Base-by-base conservation (phyloP, 2,113 vertebrate genomes). In the Hemiprocne comata region DNA sequence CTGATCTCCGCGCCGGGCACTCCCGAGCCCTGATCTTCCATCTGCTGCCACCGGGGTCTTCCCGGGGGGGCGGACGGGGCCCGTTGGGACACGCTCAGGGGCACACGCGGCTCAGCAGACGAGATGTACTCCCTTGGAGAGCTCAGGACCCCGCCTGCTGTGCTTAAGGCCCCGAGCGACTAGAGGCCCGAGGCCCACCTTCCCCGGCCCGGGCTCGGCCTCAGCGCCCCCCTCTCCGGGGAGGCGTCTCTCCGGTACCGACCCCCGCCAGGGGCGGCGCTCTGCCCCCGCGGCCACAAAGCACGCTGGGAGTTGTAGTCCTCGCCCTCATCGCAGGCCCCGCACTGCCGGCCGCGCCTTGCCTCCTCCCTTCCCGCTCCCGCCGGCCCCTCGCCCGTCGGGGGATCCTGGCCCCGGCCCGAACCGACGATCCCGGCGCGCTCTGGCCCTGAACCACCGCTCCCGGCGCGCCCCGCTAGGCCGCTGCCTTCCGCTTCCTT, bases 221-320 rank as follows among this genome's bases (percentile, higher is more conserved):
- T 4, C 31, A 10, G 4, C 74, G 20, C 4, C 13, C 58, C 36
- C 55, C 24, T 13, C 23, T 13, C 1, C 20, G 11, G 16, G 17
- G 17, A 20, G 26, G 60, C 55, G 4, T 10, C 58, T 17, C 28
- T 42, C 3, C 20, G 20, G 26, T 7, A 2, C 42, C 7, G 40
- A 18, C n/a, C 48, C 65, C 54, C 58, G n/a, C 25, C 81, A 8
- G n/a, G 25, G 18, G 73, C 12, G 91, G 75, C 15, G 75, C 57
- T 19, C 29, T 51, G 48, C 48, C 20, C 16, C n/a, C 66, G 78
- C n/a, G n/a, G n/a, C n/a, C n/a, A n/a, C 88, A 38, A 28, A 28
- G 94, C 42, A 33, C 29, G 13, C 53, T 69, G 93, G 96, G 79
- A 75, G 11, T 9, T 42, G 94, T 83, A 94, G 94, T 95, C 34